These are phyloP conservation scores for Polymixis flavicincta DNA, from an alignment of 2,888 invertebrate species.

Conservation along the genomic window DNA sequence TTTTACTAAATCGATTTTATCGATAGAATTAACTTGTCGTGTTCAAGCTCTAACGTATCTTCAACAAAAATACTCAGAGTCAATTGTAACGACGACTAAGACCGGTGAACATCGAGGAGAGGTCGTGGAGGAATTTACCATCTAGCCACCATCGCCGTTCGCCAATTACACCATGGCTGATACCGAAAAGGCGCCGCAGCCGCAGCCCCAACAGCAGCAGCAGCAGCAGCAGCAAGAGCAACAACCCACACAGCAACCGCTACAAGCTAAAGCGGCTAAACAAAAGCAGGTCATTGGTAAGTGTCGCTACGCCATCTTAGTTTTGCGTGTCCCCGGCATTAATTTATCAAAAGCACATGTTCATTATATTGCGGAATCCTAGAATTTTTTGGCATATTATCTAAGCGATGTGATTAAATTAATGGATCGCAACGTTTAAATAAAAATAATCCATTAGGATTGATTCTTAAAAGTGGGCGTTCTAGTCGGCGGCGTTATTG, in stretches of 20 bases:
- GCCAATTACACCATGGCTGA: constrained; percentile 98
- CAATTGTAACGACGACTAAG: constrained; percentile 88
- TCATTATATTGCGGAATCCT: constrained; percentile 64
- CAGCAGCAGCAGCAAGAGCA: constrained; percentile 93
- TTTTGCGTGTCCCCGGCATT: constrained; percentile 83
- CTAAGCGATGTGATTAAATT: constrained; percentile 17
- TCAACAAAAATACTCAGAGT: constrained; percentile 37
- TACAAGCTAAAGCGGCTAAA: constrained; percentile 92
- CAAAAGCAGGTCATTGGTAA: constrained; percentile 97
- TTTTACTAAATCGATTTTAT: constrained; percentile 2
- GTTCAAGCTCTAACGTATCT: constrained; percentile 31
- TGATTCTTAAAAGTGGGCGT: constrained; percentile 24
- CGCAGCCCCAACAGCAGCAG: constrained; percentile 91
- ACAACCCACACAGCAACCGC: constrained; percentile 91
- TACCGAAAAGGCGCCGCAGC: constrained; percentile 96
- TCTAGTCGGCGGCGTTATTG: constrained; percentile 72
- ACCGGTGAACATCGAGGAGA: constrained; percentile 93
- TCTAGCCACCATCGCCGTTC: constrained; percentile 93
- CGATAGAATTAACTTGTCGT: constrained; percentile 16
- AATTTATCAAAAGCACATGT: constrained; percentile 85
- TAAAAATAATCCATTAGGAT: constrained; percentile 23
- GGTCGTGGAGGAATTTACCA: constrained; percentile 94
- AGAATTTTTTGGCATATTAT: constrained; percentile 43
- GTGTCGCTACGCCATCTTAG: constrained; percentile 90
- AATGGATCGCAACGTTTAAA: constrained; percentile 27